These are phyloP conservation scores for Tinea trinotella DNA, from an alignment of 2,888 invertebrate genomes.

Conservation along the genomic window DNA sequence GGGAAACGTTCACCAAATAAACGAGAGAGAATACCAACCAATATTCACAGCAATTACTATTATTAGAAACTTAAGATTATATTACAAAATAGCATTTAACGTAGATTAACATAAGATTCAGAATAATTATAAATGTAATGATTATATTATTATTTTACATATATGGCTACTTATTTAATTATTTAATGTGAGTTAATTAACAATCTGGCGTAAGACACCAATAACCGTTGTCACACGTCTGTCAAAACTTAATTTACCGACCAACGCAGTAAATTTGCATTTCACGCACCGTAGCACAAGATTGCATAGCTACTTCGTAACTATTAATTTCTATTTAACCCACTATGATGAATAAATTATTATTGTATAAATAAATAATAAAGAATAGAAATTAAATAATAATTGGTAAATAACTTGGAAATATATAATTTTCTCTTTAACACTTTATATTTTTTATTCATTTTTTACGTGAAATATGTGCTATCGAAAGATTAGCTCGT, in stretches of 20 bases:
- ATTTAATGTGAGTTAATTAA: background rate
- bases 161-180: background rate
- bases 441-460: too few relatives aligned
- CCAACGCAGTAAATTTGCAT: background rate
- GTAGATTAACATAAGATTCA: background rate
- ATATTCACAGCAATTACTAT: slow-evolving; percentile 4
- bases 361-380: background rate
- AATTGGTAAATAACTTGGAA: background rate
- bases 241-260: slow-evolving; percentile 11
- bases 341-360: slow-evolving; percentile 2
- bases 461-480: too few relatives aligned
- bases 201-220: background rate
- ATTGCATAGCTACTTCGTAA: slow-evolving; percentile 4
- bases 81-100: slow-evolving; percentile 14
- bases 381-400: background rate
- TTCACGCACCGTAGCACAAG: slow-evolving; percentile 3
- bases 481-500: too few relatives aligned
- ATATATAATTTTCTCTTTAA: background rate
- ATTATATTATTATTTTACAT: background rate
- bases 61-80: background rate
- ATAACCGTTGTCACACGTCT: background rate
- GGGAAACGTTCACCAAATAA: slow-evolving; percentile 3
- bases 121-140: background rate
- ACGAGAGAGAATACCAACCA: background rate
- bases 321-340: slow-evolving; percentile 6